phyloP scores from a whole-genome alignment of 2,797 vertebrate species.

The Erpetoichthys calabaricus region DNA sequence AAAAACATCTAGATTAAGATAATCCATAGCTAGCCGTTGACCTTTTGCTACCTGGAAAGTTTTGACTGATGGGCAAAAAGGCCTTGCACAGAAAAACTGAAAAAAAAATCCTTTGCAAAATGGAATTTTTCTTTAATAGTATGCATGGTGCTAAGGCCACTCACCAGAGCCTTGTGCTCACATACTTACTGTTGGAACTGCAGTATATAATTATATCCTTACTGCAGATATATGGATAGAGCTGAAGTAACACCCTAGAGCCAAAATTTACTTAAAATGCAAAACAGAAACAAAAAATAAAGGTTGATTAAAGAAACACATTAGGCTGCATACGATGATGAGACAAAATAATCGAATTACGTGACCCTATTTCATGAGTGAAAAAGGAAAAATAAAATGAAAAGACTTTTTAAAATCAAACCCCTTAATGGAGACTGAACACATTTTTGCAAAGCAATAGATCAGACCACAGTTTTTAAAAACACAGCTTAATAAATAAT shows the following conservation, averaged over 20 bases:
- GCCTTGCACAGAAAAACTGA: constrained; percentile 80
- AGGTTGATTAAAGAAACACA: constrained; percentile 40
- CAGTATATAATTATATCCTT: constrained; percentile 87
- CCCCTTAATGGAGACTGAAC: constrained; percentile 54
- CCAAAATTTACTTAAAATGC: constrained; percentile 75
- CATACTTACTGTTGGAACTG: constrained; percentile 82
- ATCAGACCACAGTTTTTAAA: constrained; percentile 67
- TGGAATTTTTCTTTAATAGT: constrained; percentile 48
- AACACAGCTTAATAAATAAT: constrained; percentile 23
- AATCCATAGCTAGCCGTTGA: constrained; percentile 64
- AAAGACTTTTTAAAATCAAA: constrained; percentile 47
- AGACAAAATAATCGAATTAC: constrained; percentile 28
- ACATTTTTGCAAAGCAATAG: constrained; percentile 27
- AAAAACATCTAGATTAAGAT: constrained; percentile 36
- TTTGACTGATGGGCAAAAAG: constrained; percentile 27
- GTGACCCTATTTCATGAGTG: constrained; percentile 35
- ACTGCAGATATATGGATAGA: constrained; percentile 82
- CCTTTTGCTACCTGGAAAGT: constrained; percentile 1
- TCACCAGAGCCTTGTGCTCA: constrained; percentile 81
- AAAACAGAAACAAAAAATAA: constrained; percentile 36
- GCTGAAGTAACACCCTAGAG: constrained; percentile 82
- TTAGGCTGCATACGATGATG: constrained; percentile 36
- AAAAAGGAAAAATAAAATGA: constrained; percentile 34
- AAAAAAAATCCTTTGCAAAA: constrained; percentile 32
- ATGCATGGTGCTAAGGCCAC: constrained; percentile 70